Conservation (phyloP, 2,797 vertebrate genomes). For the Atherinosoma microstoma region DNA sequence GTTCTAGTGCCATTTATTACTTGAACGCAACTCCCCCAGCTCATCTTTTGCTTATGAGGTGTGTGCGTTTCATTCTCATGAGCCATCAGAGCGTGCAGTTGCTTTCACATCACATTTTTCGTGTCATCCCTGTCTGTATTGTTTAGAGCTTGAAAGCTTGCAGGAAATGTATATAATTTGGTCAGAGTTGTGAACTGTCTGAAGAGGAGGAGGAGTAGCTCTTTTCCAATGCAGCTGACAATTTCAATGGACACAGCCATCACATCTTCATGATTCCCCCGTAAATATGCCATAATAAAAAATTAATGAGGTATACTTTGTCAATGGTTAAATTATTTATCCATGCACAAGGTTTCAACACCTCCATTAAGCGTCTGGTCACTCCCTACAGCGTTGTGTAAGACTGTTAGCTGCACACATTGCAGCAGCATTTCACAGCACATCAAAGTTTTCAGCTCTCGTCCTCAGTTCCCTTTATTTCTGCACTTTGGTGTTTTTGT, state of each 20-base stretch:
- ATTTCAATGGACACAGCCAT: conserved; percentile 54
- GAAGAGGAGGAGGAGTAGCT: conserved; percentile 10
- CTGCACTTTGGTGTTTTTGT: conserved; percentile 54
- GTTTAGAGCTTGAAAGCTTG: conserved; percentile 12
- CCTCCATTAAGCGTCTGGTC: conserved; percentile 73
- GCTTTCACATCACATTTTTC: conserved; percentile 48
- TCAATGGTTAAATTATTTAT: conserved; percentile 78
- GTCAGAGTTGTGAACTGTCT: conserved; percentile 12
- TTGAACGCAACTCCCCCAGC: conserved; percentile 32
- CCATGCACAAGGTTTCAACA: conserved; percentile 67
- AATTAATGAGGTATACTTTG: conserved; percentile 79
- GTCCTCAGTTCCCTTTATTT: conserved; percentile 42
- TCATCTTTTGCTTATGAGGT: conserved; percentile 21
- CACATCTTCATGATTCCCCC: conserved; percentile 61
- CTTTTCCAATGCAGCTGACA: conserved; percentile 30
- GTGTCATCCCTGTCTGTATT: conserved; percentile 15
- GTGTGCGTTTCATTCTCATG: conserved; percentile 36
- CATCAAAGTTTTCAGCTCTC: conserved; percentile 65
- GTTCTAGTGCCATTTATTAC: conserved; percentile 8
- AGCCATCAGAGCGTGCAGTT: conserved; percentile 32
- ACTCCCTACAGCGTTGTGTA: conserved; percentile 51
- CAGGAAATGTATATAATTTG: conserved; percentile 14
- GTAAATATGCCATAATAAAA: conserved; percentile 75
- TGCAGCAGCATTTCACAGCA: conserved; percentile 46
- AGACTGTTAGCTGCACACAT: conserved; percentile 29